Percentiles rank a stretch among this genome's conserved stretches.
Evolutionary conservation across 30 jellyfish, hydroid and myxozoan genomes (phyloP).

Genomic region (Turritopsis dohrnii): DNA sequence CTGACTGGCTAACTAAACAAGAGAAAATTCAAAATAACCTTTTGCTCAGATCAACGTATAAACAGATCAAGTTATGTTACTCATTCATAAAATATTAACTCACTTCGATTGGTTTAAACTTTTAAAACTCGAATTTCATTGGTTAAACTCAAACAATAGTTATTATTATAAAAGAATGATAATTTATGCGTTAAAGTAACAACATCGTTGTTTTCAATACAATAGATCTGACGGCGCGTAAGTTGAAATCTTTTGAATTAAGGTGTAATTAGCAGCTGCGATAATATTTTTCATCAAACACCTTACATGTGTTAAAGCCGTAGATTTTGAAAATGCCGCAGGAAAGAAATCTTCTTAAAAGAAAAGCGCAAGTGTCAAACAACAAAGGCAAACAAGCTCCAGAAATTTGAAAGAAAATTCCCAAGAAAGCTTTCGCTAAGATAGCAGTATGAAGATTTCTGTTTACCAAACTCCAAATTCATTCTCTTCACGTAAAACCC

Average conservation of each 20-base stretch:
- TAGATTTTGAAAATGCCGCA: not conserved
- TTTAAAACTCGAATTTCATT: not conserved
- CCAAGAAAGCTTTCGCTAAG: not conserved
- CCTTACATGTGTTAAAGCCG: not conserved
- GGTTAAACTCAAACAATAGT: not conserved
- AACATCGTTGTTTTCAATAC: not conserved
- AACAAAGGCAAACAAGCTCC: not conserved
- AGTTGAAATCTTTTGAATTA: not conserved
- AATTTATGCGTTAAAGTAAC: not conserved
- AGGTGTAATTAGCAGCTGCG: not conserved
- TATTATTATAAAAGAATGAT: not conserved
- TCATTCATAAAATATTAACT: constrained; percentile 7
- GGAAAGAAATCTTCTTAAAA: not conserved
- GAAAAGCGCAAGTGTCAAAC: not conserved
- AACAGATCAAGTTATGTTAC: constrained; percentile 7
- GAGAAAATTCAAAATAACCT: constrained; percentile 4
- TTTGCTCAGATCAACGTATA: constrained; percentile 9
- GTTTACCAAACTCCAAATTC: not conserved
- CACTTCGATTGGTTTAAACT: not conserved
- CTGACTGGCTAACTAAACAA: constrained; percentile 12
- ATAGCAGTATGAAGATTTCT: not conserved
- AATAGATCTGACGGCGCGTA: not conserved
- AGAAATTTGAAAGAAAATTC: not conserved
- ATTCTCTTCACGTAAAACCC: not conserved
- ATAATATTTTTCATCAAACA: not conserved